Base-by-base conservation (phyloP, 2,888 invertebrate genomes). In the Osedax fenrisi region DNA sequence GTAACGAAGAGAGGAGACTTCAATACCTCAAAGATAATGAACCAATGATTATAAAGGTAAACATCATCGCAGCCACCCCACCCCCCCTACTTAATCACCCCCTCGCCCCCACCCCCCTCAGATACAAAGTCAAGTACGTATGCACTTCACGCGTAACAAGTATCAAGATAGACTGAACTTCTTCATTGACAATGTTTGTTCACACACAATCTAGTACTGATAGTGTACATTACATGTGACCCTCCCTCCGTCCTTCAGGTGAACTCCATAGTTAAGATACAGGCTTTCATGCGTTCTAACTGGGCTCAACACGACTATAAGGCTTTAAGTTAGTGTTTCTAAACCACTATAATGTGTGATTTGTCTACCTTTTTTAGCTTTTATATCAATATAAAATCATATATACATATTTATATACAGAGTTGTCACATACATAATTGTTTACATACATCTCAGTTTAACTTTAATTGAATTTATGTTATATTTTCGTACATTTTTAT, bases 251-350 rank as follows among this genome's bases (percentile, higher is more conserved):
- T n/a, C n/a, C 41, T 78, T 2, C 77, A 84, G 84, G 82, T 82
- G 73, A 78, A 79, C 72, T 77, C 80, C 21, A 75, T 82, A 24
- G 79, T 81, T 23, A 89, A 88, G 83, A 88, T 90, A 72, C 90
- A 90, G 84, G 88, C 89, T 0, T 83, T 88, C 62, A 89, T 90
- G 88, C 86, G 90, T 68, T 89, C 89, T 1, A 87, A 87, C 59
- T 86, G 87, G 64, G 88, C 89, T 1, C 86, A 89, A 41, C 86
- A 87, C 80, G 89, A 89, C 56, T 90, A 89, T 79, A 86, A 87
- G 25, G 88, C 88, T 22, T 80, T 84, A 23, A 83, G 84, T 84
- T 79, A 81, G 84, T 81, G 61, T 23, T 17, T 41, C 17, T n/a
- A n/a, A n/a, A n/a, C n/a, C n/a, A n/a, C n/a, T n/a, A n/a, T n/a